Evolutionary conservation across 2,888 invertebrate genomes (phyloP).

Genomic region (Leucozona laternaria): DNA sequence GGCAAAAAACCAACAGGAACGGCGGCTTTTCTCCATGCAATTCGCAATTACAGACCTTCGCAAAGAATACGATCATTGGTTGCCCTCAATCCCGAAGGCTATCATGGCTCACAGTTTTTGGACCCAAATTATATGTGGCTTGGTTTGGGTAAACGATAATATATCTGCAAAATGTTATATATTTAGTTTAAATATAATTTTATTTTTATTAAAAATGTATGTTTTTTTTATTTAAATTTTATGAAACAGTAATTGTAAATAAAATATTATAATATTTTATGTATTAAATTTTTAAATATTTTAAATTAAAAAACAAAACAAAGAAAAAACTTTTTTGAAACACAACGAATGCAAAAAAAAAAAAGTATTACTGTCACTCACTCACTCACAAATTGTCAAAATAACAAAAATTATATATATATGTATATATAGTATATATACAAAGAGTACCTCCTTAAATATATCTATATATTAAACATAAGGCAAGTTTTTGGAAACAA

Average conservation of each 20-base stretch:
- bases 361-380: constrained; percentile 69
- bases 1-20: constrained; percentile 78
- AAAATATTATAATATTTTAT: constrained; percentile 7
- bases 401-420: constrained; percentile 6
- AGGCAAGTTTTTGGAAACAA: constrained; percentile 33
- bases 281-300: neutral
- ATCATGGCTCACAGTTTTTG: constrained; percentile 87
- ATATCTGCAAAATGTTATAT: constrained; percentile 31
- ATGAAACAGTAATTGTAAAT: constrained; percentile 13
- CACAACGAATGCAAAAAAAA: constrained; percentile 76
- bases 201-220: too few species aligned
- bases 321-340: constrained; percentile 52
- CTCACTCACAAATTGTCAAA: constrained; percentile 55
- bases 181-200: neutral
- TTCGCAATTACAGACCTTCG: constrained; percentile 84
- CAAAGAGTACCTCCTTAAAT: constrained; percentile 42
- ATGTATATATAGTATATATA: constrained; percentile 3
- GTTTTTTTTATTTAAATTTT: neutral
- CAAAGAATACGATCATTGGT: constrained; percentile 86
- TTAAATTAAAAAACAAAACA: neutral
- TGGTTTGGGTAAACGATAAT: constrained; percentile 85
- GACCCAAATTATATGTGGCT: constrained; percentile 88
- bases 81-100: constrained; percentile 85
- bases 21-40: constrained; percentile 83
- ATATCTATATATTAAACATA: neutral